These are phyloP conservation scores for Thamnaconus septentrionalis DNA, from an alignment of 2,113 vertebrate genomes.

Conservation along the genomic window DNA sequence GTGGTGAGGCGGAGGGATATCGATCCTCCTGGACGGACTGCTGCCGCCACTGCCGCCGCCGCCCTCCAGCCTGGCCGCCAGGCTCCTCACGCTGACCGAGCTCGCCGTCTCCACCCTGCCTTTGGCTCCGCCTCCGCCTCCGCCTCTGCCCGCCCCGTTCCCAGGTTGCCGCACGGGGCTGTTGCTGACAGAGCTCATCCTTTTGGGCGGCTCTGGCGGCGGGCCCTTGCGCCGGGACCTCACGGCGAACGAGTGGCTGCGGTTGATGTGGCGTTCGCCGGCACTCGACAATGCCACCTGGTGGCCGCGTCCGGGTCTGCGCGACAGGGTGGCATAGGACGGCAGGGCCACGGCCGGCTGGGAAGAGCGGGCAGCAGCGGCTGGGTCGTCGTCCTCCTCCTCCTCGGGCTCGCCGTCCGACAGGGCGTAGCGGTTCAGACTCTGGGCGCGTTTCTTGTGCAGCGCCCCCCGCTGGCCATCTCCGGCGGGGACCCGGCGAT, in stretches of 20 bases:
- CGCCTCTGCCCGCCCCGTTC: constrained; percentile 18
- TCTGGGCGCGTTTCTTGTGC: constrained; percentile 86
- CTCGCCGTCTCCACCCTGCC: constrained; percentile 25
- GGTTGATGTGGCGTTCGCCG: constrained; percentile 77
- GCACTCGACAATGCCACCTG: not conserved
- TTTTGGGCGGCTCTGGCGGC: constrained; percentile 81
- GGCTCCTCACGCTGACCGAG: constrained; percentile 52
- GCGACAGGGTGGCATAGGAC: constrained; percentile 87
- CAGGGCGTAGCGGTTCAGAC: constrained; percentile 83
- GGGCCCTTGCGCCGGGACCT: constrained; percentile 85
- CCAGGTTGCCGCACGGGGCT: constrained; percentile 45
- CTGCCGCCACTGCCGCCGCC: constrained; percentile 32
- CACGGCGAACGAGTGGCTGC: constrained; percentile 87
- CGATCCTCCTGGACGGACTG: constrained; percentile 44
- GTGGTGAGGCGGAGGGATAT: constrained; percentile 38
- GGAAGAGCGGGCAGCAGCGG: constrained; percentile 8
- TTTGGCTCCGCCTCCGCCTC: not conserved
- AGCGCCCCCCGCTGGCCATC: not conserved
- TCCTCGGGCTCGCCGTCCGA: constrained; percentile 81
- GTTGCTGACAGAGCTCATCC: constrained; percentile 82
- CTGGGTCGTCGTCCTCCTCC: constrained; percentile 76
- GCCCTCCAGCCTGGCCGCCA: constrained; percentile 71
- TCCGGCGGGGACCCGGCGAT: not conserved
- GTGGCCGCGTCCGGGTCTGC: constrained; percentile 74
- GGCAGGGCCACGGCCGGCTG: constrained; percentile 66